Evolutionary conservation across 2,888 invertebrate species (phyloP), one percentile per base, ranked within the genome.

Genomic region (Ectemnius continuus): DNA sequence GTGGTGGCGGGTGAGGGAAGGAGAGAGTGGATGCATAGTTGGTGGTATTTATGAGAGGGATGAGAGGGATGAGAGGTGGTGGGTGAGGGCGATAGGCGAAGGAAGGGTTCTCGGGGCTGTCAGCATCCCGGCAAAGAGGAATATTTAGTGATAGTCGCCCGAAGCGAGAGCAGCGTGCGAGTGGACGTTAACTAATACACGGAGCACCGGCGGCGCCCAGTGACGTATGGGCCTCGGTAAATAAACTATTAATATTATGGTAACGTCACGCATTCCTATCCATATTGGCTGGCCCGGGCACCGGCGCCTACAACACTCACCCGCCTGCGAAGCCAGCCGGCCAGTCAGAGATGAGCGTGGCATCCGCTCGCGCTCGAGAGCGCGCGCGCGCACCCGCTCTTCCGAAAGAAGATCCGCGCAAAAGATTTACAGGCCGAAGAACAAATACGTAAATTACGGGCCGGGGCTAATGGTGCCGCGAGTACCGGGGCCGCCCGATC

Each of bases 181-280:
- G 36, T 36, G 81, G 82, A 83, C 85, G 81, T 86, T 84, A 85
- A 84, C 86, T 84, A 84, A 87, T 85, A 87, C 78, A 79, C 75
- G 70, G 16, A 58, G 61, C 68, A 75, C 61, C 70, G 66, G 78
- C 66, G 75, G 76, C 82, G 82, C 82, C 78, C 75, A 81, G 88
- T 90, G 90, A 90, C 90, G 90, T 90, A 90, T 90, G 88, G 90
- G 86, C 89, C 83, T 86, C 85, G 87, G 89, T 90, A 90, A 90
- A 90, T 90, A 90, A 90, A 90, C 90, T 90, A 91, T 90, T 90
- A 90, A 90, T 90, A 89, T 90, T 90, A 90, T 89, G 89, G 88
- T 88, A 89, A 88, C 88, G 88, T 89, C 89, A 88, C 86, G 89
- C 90, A 91, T 91, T 90, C 90, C 90, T 90, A 90, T 90, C 90